These are phyloP conservation scores for Hydroisotoma schaefferi DNA, from an alignment of 2,888 invertebrate species.

Conservation along the genomic window DNA sequence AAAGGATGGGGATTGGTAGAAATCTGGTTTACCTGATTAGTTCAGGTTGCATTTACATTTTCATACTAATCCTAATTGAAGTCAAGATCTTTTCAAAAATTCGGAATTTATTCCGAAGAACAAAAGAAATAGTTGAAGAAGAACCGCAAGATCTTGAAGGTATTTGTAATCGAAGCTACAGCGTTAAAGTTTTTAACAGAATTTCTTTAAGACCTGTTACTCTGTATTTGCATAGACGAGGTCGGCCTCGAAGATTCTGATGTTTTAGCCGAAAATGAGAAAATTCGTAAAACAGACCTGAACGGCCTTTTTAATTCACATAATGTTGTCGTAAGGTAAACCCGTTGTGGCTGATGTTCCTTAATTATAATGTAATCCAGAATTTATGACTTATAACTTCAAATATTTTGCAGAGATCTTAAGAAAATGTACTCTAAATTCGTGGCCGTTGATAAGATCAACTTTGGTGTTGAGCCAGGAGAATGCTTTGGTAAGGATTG, in stretches of 20 bases:
- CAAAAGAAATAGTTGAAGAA: background rate
- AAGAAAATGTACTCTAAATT: conserved; percentile 72
- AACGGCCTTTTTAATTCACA: conserved; percentile 9
- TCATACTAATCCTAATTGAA: conserved; percentile 32
- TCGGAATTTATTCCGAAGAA: background rate
- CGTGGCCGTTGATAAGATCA: conserved; percentile 72
- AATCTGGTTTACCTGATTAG: conserved; percentile 39
- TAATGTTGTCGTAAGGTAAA: background rate
- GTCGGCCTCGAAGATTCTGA: conserved; percentile 38
- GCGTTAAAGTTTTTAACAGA: background rate
- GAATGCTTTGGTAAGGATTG: conserved; percentile 78
- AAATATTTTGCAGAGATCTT: conserved; percentile 53
- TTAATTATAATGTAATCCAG: background rate
- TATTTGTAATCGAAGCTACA: background rate
- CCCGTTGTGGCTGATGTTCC: background rate
- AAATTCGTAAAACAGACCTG: conserved; percentile 32
- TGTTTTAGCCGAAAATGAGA: conserved; percentile 38
- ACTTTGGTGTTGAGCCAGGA: conserved; percentile 64
- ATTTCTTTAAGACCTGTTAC: background rate
- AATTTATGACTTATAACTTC: background rate
- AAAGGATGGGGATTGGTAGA: conserved; percentile 41
- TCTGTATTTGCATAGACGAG: background rate
- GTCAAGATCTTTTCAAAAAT: conserved; percentile 28
- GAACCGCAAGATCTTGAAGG: conserved; percentile 11
- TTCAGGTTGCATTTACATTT: conserved; percentile 27